Evolutionary conservation across 1,140 invertebrate genomes (phyloP).

Genomic region (Cardiocondyla obscurior): DNA sequence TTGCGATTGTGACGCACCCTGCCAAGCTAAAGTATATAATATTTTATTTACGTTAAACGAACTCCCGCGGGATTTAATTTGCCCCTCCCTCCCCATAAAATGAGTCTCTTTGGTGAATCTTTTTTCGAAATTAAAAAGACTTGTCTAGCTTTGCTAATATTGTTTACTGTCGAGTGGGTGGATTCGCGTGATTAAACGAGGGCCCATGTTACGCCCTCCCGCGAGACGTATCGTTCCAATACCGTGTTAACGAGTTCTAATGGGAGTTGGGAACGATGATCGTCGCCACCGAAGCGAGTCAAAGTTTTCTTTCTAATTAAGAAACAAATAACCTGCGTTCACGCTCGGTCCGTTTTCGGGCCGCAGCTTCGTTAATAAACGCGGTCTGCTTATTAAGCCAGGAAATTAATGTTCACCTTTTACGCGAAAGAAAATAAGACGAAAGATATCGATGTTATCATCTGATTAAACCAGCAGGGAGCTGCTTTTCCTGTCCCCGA

Average conservation of each 20-base stretch:
- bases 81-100: background rate
- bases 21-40: background rate
- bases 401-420: constrained; percentile 78
- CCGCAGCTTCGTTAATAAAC: constrained; percentile 78
- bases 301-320: constrained; percentile 83
- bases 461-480: constrained; percentile 72
- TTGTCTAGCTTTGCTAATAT: constrained; percentile 24
- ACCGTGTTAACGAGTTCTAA: constrained; percentile 82
- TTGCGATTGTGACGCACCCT: background rate
- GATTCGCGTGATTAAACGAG: constrained; percentile 69
- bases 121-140: constrained; percentile 21
- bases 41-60: constrained; percentile 7
- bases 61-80: constrained; percentile 30
- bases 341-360: constrained; percentile 78
- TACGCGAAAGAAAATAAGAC: constrained; percentile 60
- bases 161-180: constrained; percentile 46
- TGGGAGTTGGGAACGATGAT: constrained; percentile 83
- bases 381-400: constrained; percentile 78
- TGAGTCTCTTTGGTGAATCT: background rate
- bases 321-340: constrained; percentile 82
- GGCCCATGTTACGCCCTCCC: constrained; percentile 72
- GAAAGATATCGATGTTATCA: constrained; percentile 66
- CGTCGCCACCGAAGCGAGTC: constrained; percentile 77
- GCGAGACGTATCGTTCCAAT: constrained; percentile 82
- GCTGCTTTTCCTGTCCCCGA: background rate